Base-by-base conservation (phyloP, 2,888 invertebrate species). In the Cerastoderma edule region DNA sequence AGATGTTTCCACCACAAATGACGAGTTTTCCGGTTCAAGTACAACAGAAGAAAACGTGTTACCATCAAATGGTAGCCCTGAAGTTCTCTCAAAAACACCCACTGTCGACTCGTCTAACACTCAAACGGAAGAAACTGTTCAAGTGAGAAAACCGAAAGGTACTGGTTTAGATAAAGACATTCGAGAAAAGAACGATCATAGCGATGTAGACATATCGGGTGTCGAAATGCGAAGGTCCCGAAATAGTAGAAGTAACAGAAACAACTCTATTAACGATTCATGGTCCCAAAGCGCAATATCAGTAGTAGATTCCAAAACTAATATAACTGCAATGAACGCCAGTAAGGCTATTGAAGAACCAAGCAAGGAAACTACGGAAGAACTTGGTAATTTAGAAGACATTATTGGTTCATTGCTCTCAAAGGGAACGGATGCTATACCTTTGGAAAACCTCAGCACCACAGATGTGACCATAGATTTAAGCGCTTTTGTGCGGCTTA, bases 191-290 rank as follows among this genome's bases (percentile, higher is more conserved):
- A 30, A 19, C 33, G 57, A 57, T 39, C 24, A 39, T 24, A 24
- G 39, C 27, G 60, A 60, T 22, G 39, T 60, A 2, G 60, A 60
- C 60, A 60, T 39, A 39, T 60, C 60, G 6, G 39, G 39, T 39
- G 60, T 60, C 1, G 60, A 60, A 39, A 60, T 60, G 60, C n/a
- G 60, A 24, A 22, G 39, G 22, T 60, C 60, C 5, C 60, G 60
- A 27, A 53, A 53, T 28, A 6, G 53, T 13, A 53, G 27, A 13
- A 60, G 60, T 39, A 60, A 35, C 16, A 28, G 60, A 28, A 60
- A 60, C 19, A 39, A 22, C 16, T 60, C 60, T 2, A 24, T 27
- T 2, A 60, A 60, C 35, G 24, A 60, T 4, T 60, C 60, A 13
- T 60, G 60, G 60, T 24, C 60, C 8, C 22, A 16, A 39, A 60